Base-by-base conservation (phyloP, 1,140 invertebrate species). In the Cotesia typhae region DNA sequence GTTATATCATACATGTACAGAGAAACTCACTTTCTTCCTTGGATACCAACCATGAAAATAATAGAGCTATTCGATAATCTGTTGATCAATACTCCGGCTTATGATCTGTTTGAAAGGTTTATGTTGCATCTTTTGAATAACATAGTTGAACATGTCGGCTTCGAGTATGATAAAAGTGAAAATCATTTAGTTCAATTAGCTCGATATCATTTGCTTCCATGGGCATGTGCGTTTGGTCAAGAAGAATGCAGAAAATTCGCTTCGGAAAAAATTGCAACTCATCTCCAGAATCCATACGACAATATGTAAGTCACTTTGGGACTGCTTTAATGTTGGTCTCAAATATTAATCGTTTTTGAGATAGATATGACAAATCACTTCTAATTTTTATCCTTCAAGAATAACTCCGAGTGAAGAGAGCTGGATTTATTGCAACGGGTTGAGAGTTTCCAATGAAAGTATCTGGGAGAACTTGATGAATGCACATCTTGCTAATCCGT, bases 391-490 rank as follows among this genome's bases (percentile, higher is more conserved):
- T n/a, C 2, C 51, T 51, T 63, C 55, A 12, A 72, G 70, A 41
- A 28, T 67, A 20, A 4, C 12, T 51, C n/a, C 6, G 4, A 17
- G 36, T 20, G 41, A 60, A 47, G 12, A 55, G 4, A 6, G 4
- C n/a, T 72, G 71, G 71, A 60, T 72, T 36, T 72, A 72, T 59
- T 72, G 71, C 37, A 52, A 41, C 35, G 71, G 64, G 0, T 41
- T 72, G 1, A 59, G 20, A 14, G 14, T 6, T 4, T 17, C 65
- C 4, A 72, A 72, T 53, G 53, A 67, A 51, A 72, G 63, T 51
- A 17, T 72, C 12, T 72, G 71, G 71, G 55, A 67, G 9, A 36
- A 35, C 5, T 37, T 72, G 1, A 67, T 72, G 65, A 57, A 37
- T 67, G 55, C 65, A 4, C 41, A 72, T 14, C 36, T 60, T 47